Evolutionary conservation across 2,797 vertebrate genomes (phyloP), one percentile per base, ranked within the genome.

Genomic region (Amblyraja radiata): DNA sequence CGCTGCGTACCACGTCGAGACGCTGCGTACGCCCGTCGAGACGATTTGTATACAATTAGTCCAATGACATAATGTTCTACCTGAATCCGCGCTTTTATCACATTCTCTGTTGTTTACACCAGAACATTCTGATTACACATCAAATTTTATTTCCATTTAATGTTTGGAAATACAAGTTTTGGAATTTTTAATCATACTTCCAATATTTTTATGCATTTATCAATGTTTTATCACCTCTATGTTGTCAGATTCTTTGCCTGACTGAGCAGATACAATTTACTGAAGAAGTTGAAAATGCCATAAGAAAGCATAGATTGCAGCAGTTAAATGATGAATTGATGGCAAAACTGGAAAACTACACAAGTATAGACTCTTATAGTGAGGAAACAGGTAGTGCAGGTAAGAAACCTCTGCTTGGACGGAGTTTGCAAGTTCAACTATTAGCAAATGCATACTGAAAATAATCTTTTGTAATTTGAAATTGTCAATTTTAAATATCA

Each of bases 211-310:
- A 21, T 58, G 32, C n/a, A 73, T 54, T 88, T 86, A 93, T 21
- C n/a, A 61, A 77, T 88, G 9, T 73, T 92, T 58, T 13, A 92
- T 74, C 61, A 54, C 6, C 46, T 32, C 0, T 93, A n/a, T 93
- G 73, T 23, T 73, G 83, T 93, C 94, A 99, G 99, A 97, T 99
- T 95, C 95, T 99, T 83, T 99, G 97, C 94, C 96, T 99, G 94
- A 98, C 98, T 79, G 98, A 99, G 93, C 98, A 99, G 96, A 99
- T 99, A 96, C 98, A 98, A 93, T 99, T 99, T 93, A 99, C 98
- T n/a, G 97, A 98, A 95, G 98, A 99, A 94, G 97, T 98, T 94
- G 99, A 99, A 96, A 96, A 93, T 94, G 97, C 97, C 93, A 96
- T 99, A 73, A 97, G 95, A 94, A 96, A 96, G 8, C 97, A 97